A percentile compares a stretch with the other conserved stretches of the same genome.
These are phyloP conservation scores for Bungarus multicinctus DNA, from an alignment of 2,113 vertebrate species.

Conservation along the genomic window DNA sequence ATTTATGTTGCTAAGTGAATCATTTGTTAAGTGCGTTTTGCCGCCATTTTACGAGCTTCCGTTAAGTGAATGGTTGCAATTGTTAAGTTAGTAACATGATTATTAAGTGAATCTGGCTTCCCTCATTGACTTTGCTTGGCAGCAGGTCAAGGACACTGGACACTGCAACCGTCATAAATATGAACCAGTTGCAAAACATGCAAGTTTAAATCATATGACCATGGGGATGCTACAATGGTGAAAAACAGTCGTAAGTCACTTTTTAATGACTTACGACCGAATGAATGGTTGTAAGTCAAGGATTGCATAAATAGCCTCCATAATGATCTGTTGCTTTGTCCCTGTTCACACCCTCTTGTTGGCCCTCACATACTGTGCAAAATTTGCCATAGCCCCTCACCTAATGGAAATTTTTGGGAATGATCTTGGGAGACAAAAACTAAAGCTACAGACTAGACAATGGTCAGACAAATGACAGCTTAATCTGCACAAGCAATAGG, in stretches of 20 bases:
- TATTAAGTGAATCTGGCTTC: too few relatives aligned
- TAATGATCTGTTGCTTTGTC: background rate
- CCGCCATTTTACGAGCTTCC: background rate
- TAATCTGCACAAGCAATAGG: background rate
- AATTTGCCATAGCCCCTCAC: background rate
- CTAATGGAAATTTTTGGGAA: background rate
- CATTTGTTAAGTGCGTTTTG: background rate
- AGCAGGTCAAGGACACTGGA: too few relatives aligned
- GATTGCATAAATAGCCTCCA: background rate
- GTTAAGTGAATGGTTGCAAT: too few relatives aligned
- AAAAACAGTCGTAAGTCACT: background rate
- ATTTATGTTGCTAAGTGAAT: background rate
- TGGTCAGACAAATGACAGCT: background rate
- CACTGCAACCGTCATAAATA: background rate
- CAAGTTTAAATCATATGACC: background rate
- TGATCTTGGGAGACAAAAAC: background rate
- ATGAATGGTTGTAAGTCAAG: background rate
- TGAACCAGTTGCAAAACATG: background rate
- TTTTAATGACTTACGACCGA: background rate
- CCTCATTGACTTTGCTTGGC: too few relatives aligned
- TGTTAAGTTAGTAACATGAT: too few relatives aligned
- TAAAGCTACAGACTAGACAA: background rate
- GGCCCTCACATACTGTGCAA: background rate
- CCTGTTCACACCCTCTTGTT: background rate
- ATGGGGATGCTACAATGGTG: background rate